Evolutionary conservation across 2,113 vertebrate species (phyloP), one percentile per base, ranked within the genome.

Genomic region (Tachysurus fulvidraco): DNA sequence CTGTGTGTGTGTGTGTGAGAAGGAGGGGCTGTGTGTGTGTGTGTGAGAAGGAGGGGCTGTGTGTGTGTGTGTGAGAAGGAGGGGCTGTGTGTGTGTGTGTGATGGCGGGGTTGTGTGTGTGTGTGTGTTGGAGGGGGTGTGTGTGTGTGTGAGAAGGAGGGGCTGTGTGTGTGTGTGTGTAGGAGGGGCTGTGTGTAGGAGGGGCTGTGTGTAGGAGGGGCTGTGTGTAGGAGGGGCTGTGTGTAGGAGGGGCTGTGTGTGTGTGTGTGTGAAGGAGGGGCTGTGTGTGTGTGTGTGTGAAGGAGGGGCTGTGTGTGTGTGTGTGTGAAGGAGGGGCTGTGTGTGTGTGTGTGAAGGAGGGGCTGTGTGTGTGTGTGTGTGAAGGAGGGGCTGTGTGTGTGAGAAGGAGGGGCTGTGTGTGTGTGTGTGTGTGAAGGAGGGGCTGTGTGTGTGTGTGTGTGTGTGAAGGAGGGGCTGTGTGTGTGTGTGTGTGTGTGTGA

Each of bases 381-480:
- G 16, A n/a, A n/a, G n/a, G n/a, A n/a, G n/a, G n/a, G n/a, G n/a
- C n/a, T 10, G 69, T 73, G 16, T 5, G 0, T 54, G 55, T 19
- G n/a, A n/a, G n/a, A n/a, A n/a, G n/a, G n/a, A n/a, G n/a, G n/a
- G n/a, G n/a, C n/a, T n/a, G n/a, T n/a, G n/a, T 81, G 23, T 55
- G 4, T 30, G 30, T 64, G 57, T 23, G 64, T 81, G 16, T 21
- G 69, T 73, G n/a, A n/a, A n/a, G n/a, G n/a, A n/a, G n/a, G n/a
- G n/a, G n/a, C n/a, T n/a, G n/a, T n/a, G n/a, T n/a, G n/a, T n/a
- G 36, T 44, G 69, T 86, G 65, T 69, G 46, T 36, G 36, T 36
- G 98, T 99, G 86, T 84, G 95, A 89, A 28, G 14, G 10, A 57
- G 2, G 5, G 11, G 16, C 62, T 23, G 4, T 54, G 30, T 25